phyloP scores from a whole-genome alignment of 2,888 invertebrate species.

The Peribatodes rhomboidaria region DNA sequence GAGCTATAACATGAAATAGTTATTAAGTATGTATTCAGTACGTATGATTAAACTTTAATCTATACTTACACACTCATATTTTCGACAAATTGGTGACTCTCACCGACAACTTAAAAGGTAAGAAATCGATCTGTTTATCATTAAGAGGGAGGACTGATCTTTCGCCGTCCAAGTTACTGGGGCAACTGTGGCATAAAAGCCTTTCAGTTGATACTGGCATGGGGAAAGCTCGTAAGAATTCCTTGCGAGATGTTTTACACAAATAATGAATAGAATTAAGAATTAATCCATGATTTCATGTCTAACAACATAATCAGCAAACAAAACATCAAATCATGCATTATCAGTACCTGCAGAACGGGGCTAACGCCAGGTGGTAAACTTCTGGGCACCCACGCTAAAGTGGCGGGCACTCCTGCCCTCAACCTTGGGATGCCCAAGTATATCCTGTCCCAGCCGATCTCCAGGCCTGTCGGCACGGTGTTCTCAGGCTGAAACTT shows the following conservation, averaged over 20 bases:
- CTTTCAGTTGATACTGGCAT: too few species aligned
- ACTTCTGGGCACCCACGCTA: constrained; percentile 89
- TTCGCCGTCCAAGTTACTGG: too few species aligned
- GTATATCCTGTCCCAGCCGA: constrained; percentile 90
- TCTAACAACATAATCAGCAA: too few species aligned
- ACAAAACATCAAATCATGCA: too few species aligned
- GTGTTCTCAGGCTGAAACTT: constrained; percentile 91
- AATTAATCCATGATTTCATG: too few species aligned
- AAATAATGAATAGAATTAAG: too few species aligned
- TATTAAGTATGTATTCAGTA: background rate
- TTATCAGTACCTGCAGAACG: constrained; percentile 88
- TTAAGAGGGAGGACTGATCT: too few species aligned
- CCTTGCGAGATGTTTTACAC: too few species aligned
- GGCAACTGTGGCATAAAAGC: too few species aligned
- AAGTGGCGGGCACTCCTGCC: constrained; percentile 91
- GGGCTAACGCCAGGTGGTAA: constrained; percentile 90
- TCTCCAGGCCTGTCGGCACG: constrained; percentile 91
- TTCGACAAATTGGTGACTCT: background rate
- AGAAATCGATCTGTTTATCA: background rate
- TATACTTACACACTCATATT: background rate
- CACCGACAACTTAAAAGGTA: background rate
- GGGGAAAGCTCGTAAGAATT: too few species aligned
- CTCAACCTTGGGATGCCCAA: constrained; percentile 91
- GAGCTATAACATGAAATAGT: background rate
- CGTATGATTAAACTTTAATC: background rate